Percentiles rank a stretch among this genome's conserved stretches.
Conservation (phyloP, 2,888 invertebrate species). For the Anarsia innoxiella region DNA sequence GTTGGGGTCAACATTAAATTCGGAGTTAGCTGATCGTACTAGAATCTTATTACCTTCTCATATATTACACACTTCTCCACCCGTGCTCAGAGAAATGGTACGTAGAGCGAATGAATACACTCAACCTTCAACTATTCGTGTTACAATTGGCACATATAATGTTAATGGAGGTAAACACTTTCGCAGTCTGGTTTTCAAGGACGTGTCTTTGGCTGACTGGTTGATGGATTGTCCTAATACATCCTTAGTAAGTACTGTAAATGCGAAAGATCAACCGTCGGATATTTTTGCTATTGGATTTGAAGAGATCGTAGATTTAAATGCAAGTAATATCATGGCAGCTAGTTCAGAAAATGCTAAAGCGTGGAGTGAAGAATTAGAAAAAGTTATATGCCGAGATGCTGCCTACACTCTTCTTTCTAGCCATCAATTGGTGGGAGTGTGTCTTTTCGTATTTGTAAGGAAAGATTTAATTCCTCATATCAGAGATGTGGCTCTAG, state of each 20-base stretch:
- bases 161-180: slow-evolving; percentile 99
- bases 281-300: slow-evolving; percentile 99
- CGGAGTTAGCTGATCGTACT: slow-evolving; percentile 93
- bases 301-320: slow-evolving; percentile 99
- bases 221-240: slow-evolving; percentile 86
- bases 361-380: slow-evolving; percentile 96
- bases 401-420: slow-evolving; percentile 91
- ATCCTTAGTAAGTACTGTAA: slow-evolving; percentile 59
- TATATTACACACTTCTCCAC: slow-evolving; percentile 90
- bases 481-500: slow-evolving; percentile 94
- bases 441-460: slow-evolving; percentile 96
- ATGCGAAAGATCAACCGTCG: slow-evolving; percentile 77
- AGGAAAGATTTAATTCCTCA: slow-evolving; percentile 91
- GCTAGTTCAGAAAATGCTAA: slow-evolving; percentile 93
- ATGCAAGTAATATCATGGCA: slow-evolving; percentile 98
- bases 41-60: slow-evolving; percentile 90
- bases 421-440: slow-evolving; percentile 97
- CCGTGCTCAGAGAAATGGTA: slow-evolving; percentile 89
- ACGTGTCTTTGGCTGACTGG: slow-evolving; percentile 91
- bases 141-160: slow-evolving; percentile 97
- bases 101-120: slow-evolving; percentile 87
- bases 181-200: slow-evolving; percentile 95
- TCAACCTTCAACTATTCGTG: slow-evolving; percentile 79
- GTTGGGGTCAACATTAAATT: slow-evolving; percentile 92
- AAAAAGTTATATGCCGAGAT: slow-evolving; percentile 92